Evolutionary conservation across 2,797 vertebrate species (phyloP).

Genomic region (Coregonus suidteri): DNA sequence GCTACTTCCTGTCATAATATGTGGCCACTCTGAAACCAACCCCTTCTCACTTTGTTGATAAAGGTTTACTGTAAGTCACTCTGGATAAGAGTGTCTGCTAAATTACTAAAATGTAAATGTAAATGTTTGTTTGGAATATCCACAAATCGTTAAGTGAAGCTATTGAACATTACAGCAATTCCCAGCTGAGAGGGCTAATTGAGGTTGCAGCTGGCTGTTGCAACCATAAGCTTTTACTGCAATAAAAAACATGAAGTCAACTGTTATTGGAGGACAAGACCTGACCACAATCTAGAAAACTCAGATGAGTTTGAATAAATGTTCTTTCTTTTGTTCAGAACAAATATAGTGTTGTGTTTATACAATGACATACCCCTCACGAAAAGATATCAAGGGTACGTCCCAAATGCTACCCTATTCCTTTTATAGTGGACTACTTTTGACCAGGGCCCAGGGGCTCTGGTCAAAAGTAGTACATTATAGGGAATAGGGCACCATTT

Average conservation of each 20-base stretch:
- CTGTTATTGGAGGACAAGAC: background rate
- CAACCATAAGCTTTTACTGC: background rate
- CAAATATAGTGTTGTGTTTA: background rate
- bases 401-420: background rate
- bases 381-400: background rate
- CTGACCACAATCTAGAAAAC: background rate
- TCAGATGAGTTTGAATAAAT: background rate
- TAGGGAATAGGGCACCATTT: background rate
- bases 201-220: background rate
- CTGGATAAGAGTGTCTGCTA: background rate
- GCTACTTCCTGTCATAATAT: conserved; percentile 24
- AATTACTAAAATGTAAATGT: background rate
- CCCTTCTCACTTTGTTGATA: background rate
- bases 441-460: background rate
- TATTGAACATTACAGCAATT: background rate
- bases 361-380: background rate
- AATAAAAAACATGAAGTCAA: background rate
- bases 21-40: conserved; percentile 29
- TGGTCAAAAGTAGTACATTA: background rate
- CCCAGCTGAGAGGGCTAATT: background rate
- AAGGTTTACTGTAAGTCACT: conserved; percentile 16
- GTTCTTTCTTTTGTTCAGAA: background rate
- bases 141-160: conserved; percentile 3
- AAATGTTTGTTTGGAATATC: background rate
- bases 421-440: background rate